Conservation (phyloP, 2,888 invertebrate genomes). For the Amorpha juglandis region DNA sequence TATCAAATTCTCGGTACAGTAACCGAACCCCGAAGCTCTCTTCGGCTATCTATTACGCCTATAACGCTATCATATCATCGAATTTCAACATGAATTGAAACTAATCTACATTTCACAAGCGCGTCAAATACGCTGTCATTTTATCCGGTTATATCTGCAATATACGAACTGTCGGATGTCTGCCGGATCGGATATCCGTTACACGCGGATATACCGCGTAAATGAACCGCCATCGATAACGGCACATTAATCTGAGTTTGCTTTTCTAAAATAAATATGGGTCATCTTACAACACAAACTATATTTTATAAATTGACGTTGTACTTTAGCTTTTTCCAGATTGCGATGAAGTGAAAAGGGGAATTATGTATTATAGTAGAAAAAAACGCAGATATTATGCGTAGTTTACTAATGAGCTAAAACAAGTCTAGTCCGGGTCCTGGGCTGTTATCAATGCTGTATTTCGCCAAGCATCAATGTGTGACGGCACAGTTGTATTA, state of each 20-base stretch:
- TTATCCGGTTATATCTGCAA: constrained; percentile 16
- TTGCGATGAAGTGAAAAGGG: not conserved
- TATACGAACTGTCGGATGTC: constrained; percentile 18
- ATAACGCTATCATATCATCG: not conserved
- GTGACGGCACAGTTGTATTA: too few species aligned
- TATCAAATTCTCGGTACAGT: not conserved
- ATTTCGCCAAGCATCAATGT: too few species aligned
- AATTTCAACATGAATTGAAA: constrained; percentile 13
- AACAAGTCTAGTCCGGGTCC: too few species aligned
- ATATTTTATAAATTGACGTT: constrained; percentile 2
- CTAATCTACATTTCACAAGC: not conserved
- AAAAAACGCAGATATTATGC: too few species aligned
- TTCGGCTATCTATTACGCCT: not conserved
- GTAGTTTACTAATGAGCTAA: too few species aligned
- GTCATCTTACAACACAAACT: constrained; percentile 10
- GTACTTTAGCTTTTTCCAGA: not conserved
- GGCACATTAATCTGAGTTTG: constrained; percentile 19
- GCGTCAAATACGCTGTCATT: not conserved
- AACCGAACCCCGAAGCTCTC: not conserved
- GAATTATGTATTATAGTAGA: too few species aligned
- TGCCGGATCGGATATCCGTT: constrained; percentile 22
- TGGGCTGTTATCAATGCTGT: too few species aligned
- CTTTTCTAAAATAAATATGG: constrained; percentile 24
- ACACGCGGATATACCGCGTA: constrained; percentile 21
- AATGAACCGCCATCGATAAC: constrained; percentile 21